Conservation (phyloP, 2,888 invertebrate genomes). For the Busseola fusca region DNA sequence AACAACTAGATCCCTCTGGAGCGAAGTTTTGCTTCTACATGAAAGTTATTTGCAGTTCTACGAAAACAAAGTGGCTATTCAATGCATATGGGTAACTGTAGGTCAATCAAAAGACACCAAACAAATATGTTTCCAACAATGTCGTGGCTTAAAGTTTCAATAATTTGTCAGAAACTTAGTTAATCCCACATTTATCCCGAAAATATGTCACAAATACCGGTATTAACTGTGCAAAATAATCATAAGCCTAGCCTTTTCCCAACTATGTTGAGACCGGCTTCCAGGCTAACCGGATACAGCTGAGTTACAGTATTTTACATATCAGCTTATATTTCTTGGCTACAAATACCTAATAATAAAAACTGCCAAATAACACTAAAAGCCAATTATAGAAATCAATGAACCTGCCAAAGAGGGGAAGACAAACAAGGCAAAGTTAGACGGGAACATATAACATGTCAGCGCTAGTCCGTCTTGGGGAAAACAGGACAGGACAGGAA, state of each 20-base stretch:
- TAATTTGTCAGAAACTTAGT: not conserved
- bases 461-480: not conserved
- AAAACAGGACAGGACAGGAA: not conserved
- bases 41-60: not conserved
- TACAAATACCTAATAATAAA: not conserved
- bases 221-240: not conserved
- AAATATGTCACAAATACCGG: not conserved
- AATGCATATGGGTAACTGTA: not conserved
- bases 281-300: too few species aligned
- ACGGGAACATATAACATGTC: constrained; percentile 27
- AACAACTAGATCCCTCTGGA: not conserved
- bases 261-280: too few species aligned
- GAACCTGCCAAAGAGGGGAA: constrained; percentile 32
- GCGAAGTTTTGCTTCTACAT: not conserved
- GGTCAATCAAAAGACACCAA: not conserved
- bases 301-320: too few species aligned
- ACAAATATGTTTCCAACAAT: not conserved
- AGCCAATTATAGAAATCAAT: constrained; percentile 42
- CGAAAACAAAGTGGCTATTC: not conserved
- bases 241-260: too few species aligned
- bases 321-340: not conserved
- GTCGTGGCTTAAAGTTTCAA: not conserved
- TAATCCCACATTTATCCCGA: not conserved
- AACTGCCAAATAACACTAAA: constrained; percentile 25
- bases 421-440: constrained; percentile 15